These are phyloP conservation scores for Botrylloides violaceus DNA, from an alignment of 23 tunicate species.

Conservation along the genomic window DNA sequence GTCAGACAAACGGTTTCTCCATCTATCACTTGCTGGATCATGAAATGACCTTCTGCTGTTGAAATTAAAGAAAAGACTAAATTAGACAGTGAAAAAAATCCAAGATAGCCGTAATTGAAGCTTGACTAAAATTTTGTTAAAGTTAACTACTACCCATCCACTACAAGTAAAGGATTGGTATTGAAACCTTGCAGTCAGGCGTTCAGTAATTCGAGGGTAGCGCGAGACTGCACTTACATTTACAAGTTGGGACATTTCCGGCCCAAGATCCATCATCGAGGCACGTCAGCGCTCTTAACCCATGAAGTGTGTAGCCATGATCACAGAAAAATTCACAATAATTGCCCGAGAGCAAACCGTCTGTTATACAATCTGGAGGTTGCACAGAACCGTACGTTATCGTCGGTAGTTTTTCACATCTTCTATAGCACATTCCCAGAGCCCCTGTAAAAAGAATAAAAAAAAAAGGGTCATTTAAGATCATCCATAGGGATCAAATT, in stretches of 20 bases:
- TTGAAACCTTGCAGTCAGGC: too few species aligned
- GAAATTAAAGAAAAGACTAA: background rate
- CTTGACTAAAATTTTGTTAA: too few species aligned
- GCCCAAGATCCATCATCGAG: conserved; percentile 58
- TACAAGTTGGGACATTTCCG: conserved; percentile 27
- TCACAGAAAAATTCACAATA: conserved; percentile 39
- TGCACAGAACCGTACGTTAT: background rate
- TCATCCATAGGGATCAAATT: too few species aligned
- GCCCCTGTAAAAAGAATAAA: background rate
- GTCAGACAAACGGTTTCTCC: conserved; percentile 38
- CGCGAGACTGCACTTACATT: conserved; percentile 47
- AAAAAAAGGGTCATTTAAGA: too few species aligned
- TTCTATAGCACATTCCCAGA: background rate
- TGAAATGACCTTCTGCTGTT: conserved; percentile 47
- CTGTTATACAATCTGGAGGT: conserved; percentile 24
- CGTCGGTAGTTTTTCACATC: background rate
- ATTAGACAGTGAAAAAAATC: too few species aligned
- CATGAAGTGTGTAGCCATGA: conserved; percentile 27
- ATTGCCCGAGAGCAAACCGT: conserved; percentile 29
- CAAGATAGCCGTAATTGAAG: too few species aligned
- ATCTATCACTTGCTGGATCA: conserved; percentile 47
- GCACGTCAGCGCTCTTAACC: conserved; percentile 25
- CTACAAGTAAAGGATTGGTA: too few species aligned
- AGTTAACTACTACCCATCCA: too few species aligned
- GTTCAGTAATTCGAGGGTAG: too few species aligned